A percentile compares a stretch with the other conserved stretches of the same genome.
Evolutionary conservation across 2,113 vertebrate genomes (phyloP).

Genomic region (Pyxicephalus adspersus): DNA sequence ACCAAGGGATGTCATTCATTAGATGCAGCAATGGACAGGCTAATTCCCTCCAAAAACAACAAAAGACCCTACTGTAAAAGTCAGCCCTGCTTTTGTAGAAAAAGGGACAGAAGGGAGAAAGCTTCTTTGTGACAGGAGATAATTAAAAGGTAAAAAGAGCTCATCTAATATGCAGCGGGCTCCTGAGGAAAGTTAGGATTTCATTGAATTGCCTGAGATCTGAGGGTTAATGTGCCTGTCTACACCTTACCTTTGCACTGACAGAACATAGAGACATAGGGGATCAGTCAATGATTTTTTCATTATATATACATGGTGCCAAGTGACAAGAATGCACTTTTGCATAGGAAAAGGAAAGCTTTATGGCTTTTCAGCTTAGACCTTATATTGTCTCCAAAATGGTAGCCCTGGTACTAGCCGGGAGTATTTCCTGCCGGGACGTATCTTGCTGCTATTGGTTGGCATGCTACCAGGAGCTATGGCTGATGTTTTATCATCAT

Average conservation of each 20-base stretch:
- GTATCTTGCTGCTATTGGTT: too few relatives aligned
- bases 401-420: too few relatives aligned
- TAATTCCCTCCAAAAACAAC: slow-evolving; percentile 35
- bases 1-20: not conserved
- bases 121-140: slow-evolving; percentile 80
- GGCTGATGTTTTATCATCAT: too few relatives aligned
- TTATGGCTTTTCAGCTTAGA: too few relatives aligned
- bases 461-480: too few relatives aligned
- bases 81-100: not conserved
- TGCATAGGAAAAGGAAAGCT: too few relatives aligned
- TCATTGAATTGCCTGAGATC: slow-evolving; percentile 80
- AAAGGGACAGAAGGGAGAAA: slow-evolving; percentile 59
- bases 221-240: slow-evolving; percentile 84
- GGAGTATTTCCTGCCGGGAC: too few relatives aligned
- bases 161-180: slow-evolving; percentile 91
- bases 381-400: too few relatives aligned
- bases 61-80: slow-evolving; percentile 7
- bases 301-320: too few relatives aligned
- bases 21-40: not conserved
- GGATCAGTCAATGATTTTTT: slow-evolving; percentile 61
- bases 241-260: slow-evolving; percentile 63
- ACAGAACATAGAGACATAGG: slow-evolving; percentile 78
- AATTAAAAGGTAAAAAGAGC: slow-evolving; percentile 85
- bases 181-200: slow-evolving; percentile 76
- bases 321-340: too few relatives aligned